Percentiles rank a stretch among this genome's conserved stretches.
phyloP scores from a whole-genome alignment of 2,888 invertebrate genomes.

The Dendrolimus pini region DNA sequence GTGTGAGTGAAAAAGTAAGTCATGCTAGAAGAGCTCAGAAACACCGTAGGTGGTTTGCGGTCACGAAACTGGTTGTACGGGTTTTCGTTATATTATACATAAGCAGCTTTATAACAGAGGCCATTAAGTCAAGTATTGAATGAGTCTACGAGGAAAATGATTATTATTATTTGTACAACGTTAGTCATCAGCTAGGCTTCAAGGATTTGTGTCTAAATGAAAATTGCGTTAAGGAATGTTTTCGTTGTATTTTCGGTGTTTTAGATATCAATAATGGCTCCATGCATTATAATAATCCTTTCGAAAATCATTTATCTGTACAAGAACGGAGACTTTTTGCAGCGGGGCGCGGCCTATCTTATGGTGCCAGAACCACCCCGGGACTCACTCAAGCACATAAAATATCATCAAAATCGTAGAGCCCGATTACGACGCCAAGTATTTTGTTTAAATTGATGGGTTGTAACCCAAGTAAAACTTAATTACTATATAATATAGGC shows the following conservation, averaged over 20 bases:
- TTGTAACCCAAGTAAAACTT: too few species aligned
- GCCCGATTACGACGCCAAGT: too few species aligned
- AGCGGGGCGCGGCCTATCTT: too few species aligned
- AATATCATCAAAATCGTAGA: too few species aligned
- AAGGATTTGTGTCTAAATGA: slow-evolving; percentile 20
- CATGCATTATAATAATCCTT: too few species aligned
- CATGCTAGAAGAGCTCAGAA: slow-evolving; percentile 21
- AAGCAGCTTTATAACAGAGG: slow-evolving; percentile 24
- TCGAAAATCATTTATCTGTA: too few species aligned
- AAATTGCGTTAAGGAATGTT: slow-evolving; percentile 7
- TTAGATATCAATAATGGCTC: too few species aligned
- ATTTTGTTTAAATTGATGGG: too few species aligned
- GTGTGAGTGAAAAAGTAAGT: slow-evolving; percentile 29
- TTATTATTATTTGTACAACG: slow-evolving; percentile 32
- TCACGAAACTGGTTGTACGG: slow-evolving; percentile 54
- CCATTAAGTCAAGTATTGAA: slow-evolving; percentile 28
- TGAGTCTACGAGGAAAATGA: slow-evolving; percentile 18
- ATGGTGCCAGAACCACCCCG: too few species aligned
- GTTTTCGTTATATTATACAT: slow-evolving; percentile 20
- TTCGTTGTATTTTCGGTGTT: neutral
- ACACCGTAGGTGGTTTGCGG: slow-evolving; percentile 41
- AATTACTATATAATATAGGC: too few species aligned
- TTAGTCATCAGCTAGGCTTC: slow-evolving; percentile 37
- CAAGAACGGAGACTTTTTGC: too few species aligned
- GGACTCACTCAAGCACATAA: too few species aligned